These are phyloP conservation scores for Drosophila santomea DNA, from an alignment of 1,140 invertebrate species.

Conservation along the genomic window DNA sequence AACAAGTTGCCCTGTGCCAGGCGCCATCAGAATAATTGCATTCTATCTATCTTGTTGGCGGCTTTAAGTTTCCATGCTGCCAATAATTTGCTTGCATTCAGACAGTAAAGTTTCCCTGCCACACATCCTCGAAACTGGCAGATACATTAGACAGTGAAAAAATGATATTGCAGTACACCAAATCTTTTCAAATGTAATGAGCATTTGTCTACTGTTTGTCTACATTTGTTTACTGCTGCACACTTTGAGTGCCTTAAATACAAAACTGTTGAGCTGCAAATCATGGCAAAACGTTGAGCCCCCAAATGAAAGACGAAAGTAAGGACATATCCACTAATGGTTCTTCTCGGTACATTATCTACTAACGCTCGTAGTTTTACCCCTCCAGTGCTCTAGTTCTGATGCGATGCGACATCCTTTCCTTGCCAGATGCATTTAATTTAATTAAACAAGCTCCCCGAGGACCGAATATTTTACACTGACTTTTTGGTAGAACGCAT, in stretches of 20 bases:
- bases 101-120: neutral
- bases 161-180: too few species aligned
- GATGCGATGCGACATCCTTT: conserved; percentile 1
- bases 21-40: conserved; percentile 38
- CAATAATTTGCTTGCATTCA: neutral
- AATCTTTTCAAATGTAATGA: neutral
- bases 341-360: neutral
- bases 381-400: neutral
- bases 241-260: too few species aligned
- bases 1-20: too few species aligned
- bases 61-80: neutral
- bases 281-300: neutral
- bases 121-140: neutral
- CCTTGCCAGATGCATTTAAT: conserved; percentile 40
- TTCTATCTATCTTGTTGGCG: conserved; percentile 17
- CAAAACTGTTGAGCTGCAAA: neutral
- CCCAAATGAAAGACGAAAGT: neutral
- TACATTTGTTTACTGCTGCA: too few species aligned
- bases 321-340: conserved; percentile 5
- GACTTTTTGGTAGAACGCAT: conserved; percentile 34
- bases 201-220: too few species aligned
- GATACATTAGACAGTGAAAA: neutral
- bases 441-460: conserved; percentile 40
- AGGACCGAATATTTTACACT: conserved; percentile 39
- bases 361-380: neutral